Evolutionary conservation across 2,888 invertebrate genomes (phyloP), one percentile per base, ranked within the genome.

Genomic region (Noctua comes): DNA sequence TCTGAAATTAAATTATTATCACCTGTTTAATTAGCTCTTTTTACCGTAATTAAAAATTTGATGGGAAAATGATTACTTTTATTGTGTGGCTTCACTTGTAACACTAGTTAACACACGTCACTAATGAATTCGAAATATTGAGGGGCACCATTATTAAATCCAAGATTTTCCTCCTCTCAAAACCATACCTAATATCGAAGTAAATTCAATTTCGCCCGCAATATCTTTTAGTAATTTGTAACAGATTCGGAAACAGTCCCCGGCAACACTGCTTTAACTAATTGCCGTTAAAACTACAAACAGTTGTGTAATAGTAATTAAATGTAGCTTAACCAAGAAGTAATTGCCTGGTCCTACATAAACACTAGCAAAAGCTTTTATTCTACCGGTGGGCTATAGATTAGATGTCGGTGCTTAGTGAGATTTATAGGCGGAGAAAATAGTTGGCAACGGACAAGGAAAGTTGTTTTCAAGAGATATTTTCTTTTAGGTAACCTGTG

Each of bases 391-490:
- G 80, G 89, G 91, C 89, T 89, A 92, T 92, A 93, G 91, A 94
- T 93, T 93, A 93, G 89, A 87, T 87, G 91, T 90, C 90, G 86
- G 90, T 89, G 88, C 90, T 91, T 91, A 90, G 88, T 86, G 82
- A 93, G 93, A 94, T 94, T 94, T 94, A 94, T 93, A 88, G 90
- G 82, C 81, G 80, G 79, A 87, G 90, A 90, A 92, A 91, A 90
- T 89, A 90, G 89, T 88, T 86, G 85, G 84, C 83, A 87, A 87
- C 82, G 68, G 76, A 77, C 80, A 79, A 81, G 82, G 82, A 84
- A 89, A 86, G 74, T 73, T 62, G 70, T 79, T 78, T 78, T 81
- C 36, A 68, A 77, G 70, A 82, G 65, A 81, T 73, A 73, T 68
- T 86, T 80, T 87, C 54, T 83, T 86, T 74, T 59, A 65, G 31